These are phyloP conservation scores for Beroe forskalii DNA, from an alignment of 37 sponge, comb jelly and placozoan genomes.

Conservation along the genomic window DNA sequence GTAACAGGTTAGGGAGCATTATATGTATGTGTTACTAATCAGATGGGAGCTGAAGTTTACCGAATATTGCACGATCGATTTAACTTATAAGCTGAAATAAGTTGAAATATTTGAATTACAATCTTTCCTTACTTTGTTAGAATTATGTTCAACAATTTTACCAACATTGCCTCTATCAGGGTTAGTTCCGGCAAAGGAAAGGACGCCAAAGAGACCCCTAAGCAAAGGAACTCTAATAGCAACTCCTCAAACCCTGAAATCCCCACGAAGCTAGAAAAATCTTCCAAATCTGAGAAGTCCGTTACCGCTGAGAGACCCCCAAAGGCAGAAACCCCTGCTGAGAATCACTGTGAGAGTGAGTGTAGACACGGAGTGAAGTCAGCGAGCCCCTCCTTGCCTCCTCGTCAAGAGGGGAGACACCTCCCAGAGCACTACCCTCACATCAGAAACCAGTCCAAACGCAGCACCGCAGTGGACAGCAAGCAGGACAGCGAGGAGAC, in stretches of 20 bases:
- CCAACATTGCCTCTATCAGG: neutral
- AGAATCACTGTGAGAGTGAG: neutral
- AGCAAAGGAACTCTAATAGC: neutral
- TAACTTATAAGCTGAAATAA: no score
- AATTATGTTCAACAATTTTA: no score
- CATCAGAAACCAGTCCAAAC: slow-evolving; percentile 8
- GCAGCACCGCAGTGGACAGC: neutral
- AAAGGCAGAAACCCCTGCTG: neutral
- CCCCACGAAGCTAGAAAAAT: neutral
- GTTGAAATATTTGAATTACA: no score
- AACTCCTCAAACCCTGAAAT: neutral
- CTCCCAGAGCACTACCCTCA: slow-evolving; percentile 9
- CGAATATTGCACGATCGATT: no score
- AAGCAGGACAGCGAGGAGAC: neutral
- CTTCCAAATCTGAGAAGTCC: neutral
- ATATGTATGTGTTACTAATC: no score
- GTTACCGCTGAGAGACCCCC: neutral
- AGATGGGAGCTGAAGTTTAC: no score
- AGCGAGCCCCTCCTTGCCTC: neutral
- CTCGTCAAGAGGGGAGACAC: neutral
- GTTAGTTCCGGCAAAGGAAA: neutral
- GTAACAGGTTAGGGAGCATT: neutral
- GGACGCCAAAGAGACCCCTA: neutral
- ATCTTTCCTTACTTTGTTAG: no score
- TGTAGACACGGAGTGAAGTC: neutral